Evolutionary conservation across 2,113 vertebrate genomes (phyloP), one percentile per base, ranked within the genome.

Genomic region (Artemisiospiza belli): DNA sequence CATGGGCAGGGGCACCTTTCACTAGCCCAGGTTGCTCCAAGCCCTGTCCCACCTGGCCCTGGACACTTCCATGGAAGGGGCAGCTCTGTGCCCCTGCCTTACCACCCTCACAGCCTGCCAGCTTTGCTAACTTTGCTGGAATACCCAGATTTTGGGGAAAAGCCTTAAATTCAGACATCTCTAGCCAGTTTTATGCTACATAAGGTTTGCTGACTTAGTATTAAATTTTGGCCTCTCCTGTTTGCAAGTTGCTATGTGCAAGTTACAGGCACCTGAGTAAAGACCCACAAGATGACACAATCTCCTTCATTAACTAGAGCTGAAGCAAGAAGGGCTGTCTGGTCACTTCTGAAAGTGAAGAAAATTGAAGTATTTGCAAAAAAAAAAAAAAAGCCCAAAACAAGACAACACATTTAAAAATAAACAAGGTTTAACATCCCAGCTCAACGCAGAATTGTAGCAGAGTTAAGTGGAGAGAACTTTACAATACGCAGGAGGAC

Each of bases 401-500:
- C 20, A 30, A 23, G 51, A 28, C 4, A 63, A 43, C 15, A 35
- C 8, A 37, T 22, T 35, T 59, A 10, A 68, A 67, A 79, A 49
- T 9, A 28, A 63, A 44, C 27, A 28, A 16, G 24, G 18, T 2
- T 57, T 44, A 12, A 10, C 28, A 70, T 20, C 46, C 16, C 46
- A 39, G 21, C 63, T 55, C 31, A 30, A 76, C 31, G 49, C 63
- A 18, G 39, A 39, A 35, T 5, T 11, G 6, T 0, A 23, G 49
- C 9, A 47, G 9, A 73, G 46, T 2, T 19, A 62, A 57, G n/a
- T 0, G 12, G 35, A 46, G 28, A 39, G 57, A 74, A 70, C 1
- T 1, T 47, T 37, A 19, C 33, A 74, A 31, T 2, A 41, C 0
- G 0, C 37, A 44, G 20, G 15, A 54, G 17, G 27, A 61, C 4